phyloP scores from a whole-genome alignment of 2,888 invertebrate genomes.

The Scrobipalpa atriplicella region DNA sequence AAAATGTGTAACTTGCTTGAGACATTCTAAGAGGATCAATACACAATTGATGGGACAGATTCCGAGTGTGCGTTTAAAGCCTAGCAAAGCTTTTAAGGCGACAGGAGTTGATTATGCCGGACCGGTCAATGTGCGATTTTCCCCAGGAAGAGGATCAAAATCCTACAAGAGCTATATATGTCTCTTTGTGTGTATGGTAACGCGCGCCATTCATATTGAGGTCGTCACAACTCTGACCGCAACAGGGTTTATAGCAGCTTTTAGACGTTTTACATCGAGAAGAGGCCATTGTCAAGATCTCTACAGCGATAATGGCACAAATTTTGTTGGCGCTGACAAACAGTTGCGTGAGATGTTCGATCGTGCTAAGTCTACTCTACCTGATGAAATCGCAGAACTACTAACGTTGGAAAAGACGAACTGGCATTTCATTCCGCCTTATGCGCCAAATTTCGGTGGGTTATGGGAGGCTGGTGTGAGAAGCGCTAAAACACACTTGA shows the following conservation, averaged over 20 bases:
- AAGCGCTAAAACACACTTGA: conserved; percentile 36
- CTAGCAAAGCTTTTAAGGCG: too few relatives aligned
- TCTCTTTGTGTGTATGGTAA: conserved; percentile 32
- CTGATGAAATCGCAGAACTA: background rate
- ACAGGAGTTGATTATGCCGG: conserved; percentile 30
- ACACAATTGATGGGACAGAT: too few relatives aligned
- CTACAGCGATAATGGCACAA: conserved; percentile 35
- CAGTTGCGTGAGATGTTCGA: conserved; percentile 27
- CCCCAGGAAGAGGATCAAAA: conserved; percentile 29
- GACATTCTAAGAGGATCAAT: too few relatives aligned
- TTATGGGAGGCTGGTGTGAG: conserved; percentile 37
- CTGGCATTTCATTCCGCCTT: conserved; percentile 39
- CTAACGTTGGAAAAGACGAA: conserved; percentile 23
- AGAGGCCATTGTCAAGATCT: conserved; percentile 34
- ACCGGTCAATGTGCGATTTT: conserved; percentile 26
- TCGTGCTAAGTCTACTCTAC: background rate
- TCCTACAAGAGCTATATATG: conserved; percentile 30
- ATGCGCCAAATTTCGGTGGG: conserved; percentile 37
- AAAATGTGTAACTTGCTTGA: too few relatives aligned
- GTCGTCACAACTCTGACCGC: conserved; percentile 31
- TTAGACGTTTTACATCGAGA: conserved; percentile 34
- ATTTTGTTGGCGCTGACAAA: conserved; percentile 33
- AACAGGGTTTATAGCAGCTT: conserved; percentile 33
- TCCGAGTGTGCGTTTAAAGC: too few relatives aligned
- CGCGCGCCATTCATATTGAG: conserved; percentile 35